Base-by-base conservation (phyloP, 2,888 invertebrate genomes). In the Metellina segmentata region DNA sequence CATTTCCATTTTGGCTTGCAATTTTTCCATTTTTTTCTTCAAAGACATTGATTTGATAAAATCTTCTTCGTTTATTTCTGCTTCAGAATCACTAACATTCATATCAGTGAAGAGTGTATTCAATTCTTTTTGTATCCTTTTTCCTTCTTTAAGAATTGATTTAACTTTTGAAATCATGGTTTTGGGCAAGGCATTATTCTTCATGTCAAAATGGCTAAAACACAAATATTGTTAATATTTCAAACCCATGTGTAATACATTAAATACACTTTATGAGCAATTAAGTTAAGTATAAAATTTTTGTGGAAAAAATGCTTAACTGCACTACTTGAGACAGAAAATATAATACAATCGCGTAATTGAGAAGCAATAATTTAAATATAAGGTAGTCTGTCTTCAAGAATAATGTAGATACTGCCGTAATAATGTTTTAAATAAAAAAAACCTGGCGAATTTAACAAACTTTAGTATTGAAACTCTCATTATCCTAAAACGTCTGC, bases 1-100 rank as follows among this genome's bases (percentile, higher is more conserved):
- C 72, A 93, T 78, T 90, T 93, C 93, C 89, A 94, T 92, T 75
- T 94, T 93, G 11, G 89, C 86, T 88, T 93, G 93, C 7, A 94
- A 75, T 70, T 94, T 93, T 78, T 92, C 93, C 34, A 94, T 77
- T 91, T 93, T 93, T 53, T 90, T 88, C 87, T 92, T 91, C 13
- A 94, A 88, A 53, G 92, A 52, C 77, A 94, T 85, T 48, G 93
- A 93, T 75, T 93, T 89, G 20, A 93, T 77, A 7, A 94, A 86
- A 83, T 94, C 94, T 7, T 89, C 89, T 81, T 94, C 94, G 69
- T 91, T 90, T 19, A 93, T 83, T 34, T 94, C 94, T 20, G 88
- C 51, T 87, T 94, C 93, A 34, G 93, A 93, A 86, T 94, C 94
- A 83, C 93, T 93, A 19, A 87, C 81, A 82, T 93, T 82, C 93